Evolutionary conservation across 2,797 vertebrate genomes (phyloP), one percentile per base, ranked within the genome.

Genomic region (Sebastes cheni): DNA sequence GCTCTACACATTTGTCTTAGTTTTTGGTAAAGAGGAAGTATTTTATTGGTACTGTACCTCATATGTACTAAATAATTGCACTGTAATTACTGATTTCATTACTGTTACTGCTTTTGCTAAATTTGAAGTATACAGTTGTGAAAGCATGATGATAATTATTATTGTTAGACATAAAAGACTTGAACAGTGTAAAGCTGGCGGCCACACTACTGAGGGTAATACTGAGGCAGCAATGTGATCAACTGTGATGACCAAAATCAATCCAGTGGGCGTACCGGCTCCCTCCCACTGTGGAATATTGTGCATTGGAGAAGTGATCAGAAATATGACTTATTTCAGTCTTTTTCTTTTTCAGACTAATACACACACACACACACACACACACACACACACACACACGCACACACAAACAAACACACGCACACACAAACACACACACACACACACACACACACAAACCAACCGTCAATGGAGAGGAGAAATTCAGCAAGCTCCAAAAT

Each of bases 211-310:
- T 50, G 75, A 66, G 64, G 74, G 58, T 67, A 69, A 80, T 66
- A 65, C 72, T 66, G 69, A 68, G 74, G 83, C 68, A 71, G 54
- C 84, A 88, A 87, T 67, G 73, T 75, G 84, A 93, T 89, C 78
- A 59, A 85, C 75, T 78, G 70, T 39, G 74, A 86, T 79, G 80
- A 89, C 66, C 81, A 81, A 79, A 90, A 90, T 92, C 83, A 85
- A 88, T 91, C 71, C 13, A 9, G 34, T 84, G 80, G 82, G 76
- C 18, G 62, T 22, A 67, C 4, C 18, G 6, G 67, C 66, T 69
- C 29, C n/a, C 67, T 70, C 73, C 83, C 69, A 65, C 79, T 6
- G 72, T 46, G 34, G 56, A 84, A 75, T 71, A 80, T 23, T 72
- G 25, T 16, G 32, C 67, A 74, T 27, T 36, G 23, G 56, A 58